These are phyloP conservation scores for Helobdella robusta DNA, from an alignment of 2,888 invertebrate genomes.

Conservation along the genomic window DNA sequence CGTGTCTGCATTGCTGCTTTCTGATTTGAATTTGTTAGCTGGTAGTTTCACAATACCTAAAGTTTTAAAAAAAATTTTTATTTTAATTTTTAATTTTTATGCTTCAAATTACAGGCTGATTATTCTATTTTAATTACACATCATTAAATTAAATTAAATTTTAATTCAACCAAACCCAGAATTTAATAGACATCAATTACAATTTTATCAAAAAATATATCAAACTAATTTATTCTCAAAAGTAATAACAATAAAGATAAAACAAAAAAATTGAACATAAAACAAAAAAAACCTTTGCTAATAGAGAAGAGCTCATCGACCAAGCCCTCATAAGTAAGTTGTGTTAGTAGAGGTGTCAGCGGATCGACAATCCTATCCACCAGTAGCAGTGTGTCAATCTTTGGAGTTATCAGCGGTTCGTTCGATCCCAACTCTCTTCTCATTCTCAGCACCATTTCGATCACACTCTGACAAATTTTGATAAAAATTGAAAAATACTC, in stretches of 20 bases:
- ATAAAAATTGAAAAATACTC: neutral
- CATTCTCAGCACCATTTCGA: slow-evolving; percentile 68
- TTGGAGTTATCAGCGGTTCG: slow-evolving; percentile 53
- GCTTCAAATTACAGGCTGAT: too few species aligned
- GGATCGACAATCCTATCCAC: slow-evolving; percentile 84
- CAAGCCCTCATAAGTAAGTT: slow-evolving; percentile 90
- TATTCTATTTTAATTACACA: too few species aligned
- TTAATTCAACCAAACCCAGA: too few species aligned
- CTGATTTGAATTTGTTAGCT: slow-evolving; percentile 64
- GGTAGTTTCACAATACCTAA: slow-evolving; percentile 71
- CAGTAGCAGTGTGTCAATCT: slow-evolving; percentile 78
- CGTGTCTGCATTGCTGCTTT: too few species aligned
- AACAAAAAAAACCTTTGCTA: slow-evolving; percentile 51
- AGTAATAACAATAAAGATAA: too few species aligned
- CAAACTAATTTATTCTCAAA: too few species aligned
- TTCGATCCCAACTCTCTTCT: slow-evolving; percentile 56
- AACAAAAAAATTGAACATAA: neutral
- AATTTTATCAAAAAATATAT: too few species aligned
- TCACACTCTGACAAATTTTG: slow-evolving; percentile 58
- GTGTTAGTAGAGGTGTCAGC: slow-evolving; percentile 80
- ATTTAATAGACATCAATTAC: too few species aligned
- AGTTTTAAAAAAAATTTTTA: slow-evolving; percentile 25
- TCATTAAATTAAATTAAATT: too few species aligned
- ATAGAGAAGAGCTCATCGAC: slow-evolving; percentile 90
- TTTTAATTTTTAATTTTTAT: too few species aligned